A percentile compares a stretch with the other conserved stretches of the same genome.
These are phyloP conservation scores for Caranx ignobilis DNA, from an alignment of 2,113 vertebrate genomes.

Conservation along the genomic window DNA sequence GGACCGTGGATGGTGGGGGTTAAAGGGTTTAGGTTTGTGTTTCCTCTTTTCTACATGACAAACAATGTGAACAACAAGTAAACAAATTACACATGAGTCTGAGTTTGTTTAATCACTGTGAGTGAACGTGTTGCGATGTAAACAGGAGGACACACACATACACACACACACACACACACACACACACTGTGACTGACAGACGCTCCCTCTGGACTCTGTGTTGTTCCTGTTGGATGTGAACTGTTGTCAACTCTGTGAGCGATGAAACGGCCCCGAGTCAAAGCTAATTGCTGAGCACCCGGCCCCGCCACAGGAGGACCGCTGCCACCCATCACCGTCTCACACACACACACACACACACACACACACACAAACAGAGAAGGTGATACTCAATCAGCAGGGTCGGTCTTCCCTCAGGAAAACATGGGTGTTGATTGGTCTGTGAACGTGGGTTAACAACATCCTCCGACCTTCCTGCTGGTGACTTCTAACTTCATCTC, in stretches of 20 bases:
- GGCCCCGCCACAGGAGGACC: constrained; percentile 28
- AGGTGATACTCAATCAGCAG: constrained; percentile 49
- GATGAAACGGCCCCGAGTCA: constrained; percentile 21
- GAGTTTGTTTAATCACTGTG: not conserved
- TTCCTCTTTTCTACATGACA: not conserved
- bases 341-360: not conserved
- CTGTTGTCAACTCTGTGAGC: constrained; percentile 1
- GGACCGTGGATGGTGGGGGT: no score
- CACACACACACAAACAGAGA: constrained; percentile 7
- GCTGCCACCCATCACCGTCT: not conserved
- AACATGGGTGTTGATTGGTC: constrained; percentile 44
- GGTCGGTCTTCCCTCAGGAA: constrained; percentile 13
- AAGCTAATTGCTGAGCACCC: constrained; percentile 55
- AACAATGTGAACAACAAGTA: not conserved
- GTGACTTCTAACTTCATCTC: not conserved
- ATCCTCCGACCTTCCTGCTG: not conserved
- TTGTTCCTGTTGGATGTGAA: constrained; percentile 10
- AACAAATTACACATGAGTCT: not conserved
- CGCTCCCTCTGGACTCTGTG: constrained; percentile 4
- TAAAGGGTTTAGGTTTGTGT: no score
- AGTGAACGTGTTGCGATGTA: not conserved
- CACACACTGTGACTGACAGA: not conserved
- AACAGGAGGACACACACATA: not conserved
- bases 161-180: no score
- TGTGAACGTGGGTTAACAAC: constrained; percentile 11